phyloP scores from a whole-genome alignment of 1,140 invertebrate genomes.

The Babylonia areolata region DNA sequence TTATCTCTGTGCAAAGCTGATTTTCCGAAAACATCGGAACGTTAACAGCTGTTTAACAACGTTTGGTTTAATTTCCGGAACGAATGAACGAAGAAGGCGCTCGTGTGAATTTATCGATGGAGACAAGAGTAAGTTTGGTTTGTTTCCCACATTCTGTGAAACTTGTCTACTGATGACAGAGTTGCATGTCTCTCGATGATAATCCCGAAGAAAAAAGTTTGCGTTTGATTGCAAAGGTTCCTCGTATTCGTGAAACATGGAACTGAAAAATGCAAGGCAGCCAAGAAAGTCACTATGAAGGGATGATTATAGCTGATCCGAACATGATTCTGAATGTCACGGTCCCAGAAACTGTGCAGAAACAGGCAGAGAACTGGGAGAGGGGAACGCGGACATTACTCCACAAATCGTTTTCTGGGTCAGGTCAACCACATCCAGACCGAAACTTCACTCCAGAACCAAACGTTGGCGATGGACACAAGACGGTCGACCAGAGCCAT shows the following conservation, averaged over 20 bases:
- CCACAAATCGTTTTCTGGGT: neutral
- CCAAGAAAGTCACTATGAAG: constrained; percentile 25
- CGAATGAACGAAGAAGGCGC: neutral
- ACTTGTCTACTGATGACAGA: neutral
- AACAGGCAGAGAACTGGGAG: constrained; percentile 24
- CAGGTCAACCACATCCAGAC: neutral
- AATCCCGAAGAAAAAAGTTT: neutral
- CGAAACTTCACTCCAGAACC: neutral
- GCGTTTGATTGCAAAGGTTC: constrained; percentile 3
- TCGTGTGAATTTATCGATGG: neutral
- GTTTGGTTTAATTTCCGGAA: neutral
- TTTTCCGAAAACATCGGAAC: neutral
- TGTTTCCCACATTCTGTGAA: neutral
- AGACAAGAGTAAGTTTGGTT: neutral
- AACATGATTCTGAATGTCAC: constrained; percentile 36
- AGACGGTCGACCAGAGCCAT: neutral
- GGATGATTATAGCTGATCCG: constrained; percentile 28
- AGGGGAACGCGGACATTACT: constrained; percentile 21
- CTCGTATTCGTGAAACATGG: constrained; percentile 24
- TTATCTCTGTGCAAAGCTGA: neutral
- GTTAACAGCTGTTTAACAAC: neutral
- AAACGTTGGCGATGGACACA: neutral
- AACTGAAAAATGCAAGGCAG: constrained; percentile 35
- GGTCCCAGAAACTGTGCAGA: constrained; percentile 30
- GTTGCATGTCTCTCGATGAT: neutral